phyloP scores from a whole-genome alignment of 2,888 invertebrate species.

The Orthosia cruda region DNA sequence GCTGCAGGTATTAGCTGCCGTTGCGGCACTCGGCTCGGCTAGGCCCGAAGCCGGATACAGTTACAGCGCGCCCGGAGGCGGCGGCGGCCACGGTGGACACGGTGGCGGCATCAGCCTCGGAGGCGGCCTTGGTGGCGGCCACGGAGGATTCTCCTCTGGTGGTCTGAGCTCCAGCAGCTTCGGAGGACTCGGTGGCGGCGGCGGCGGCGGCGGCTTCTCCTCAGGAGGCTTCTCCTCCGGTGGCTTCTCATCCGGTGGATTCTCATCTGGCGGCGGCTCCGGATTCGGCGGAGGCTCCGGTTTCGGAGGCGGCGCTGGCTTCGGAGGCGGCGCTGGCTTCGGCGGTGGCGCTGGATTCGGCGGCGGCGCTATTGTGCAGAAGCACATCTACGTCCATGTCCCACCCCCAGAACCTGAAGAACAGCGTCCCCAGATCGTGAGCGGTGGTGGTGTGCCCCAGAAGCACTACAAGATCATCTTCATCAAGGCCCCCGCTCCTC shows the following conservation, averaged over 20 bases:
- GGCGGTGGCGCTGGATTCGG: constrained; percentile 83
- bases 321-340: constrained; percentile 77
- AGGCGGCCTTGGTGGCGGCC: constrained; percentile 79
- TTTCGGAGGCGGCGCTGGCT: constrained; percentile 81
- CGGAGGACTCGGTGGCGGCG: constrained; percentile 77
- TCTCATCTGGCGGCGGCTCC: constrained; percentile 81
- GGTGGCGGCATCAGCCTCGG: constrained; percentile 79
- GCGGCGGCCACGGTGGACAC: constrained; percentile 77
- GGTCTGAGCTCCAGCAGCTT: constrained; percentile 84
- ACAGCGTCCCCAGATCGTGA: constrained; percentile 93
- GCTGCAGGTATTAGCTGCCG: constrained; percentile 90
- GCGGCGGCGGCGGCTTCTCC: constrained; percentile 77
- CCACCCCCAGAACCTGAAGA: constrained; percentile 96
- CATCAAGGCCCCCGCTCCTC: constrained; percentile 96
- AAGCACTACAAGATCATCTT: constrained; percentile 97
- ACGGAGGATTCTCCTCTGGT: constrained; percentile 82
- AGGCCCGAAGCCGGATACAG: constrained; percentile 93
- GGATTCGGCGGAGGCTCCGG: constrained; percentile 77
- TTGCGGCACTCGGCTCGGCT: constrained; percentile 91
- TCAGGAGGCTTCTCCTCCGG: constrained; percentile 79
- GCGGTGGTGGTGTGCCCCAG: constrained; percentile 93
- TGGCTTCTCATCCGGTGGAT: constrained; percentile 74
- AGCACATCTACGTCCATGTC: constrained; percentile 96
- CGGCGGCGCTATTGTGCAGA: constrained; percentile 93
- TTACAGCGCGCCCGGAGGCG: constrained; percentile 90